Conservation (phyloP, 2,888 invertebrate genomes). For the Campoletis raptor region DNA sequence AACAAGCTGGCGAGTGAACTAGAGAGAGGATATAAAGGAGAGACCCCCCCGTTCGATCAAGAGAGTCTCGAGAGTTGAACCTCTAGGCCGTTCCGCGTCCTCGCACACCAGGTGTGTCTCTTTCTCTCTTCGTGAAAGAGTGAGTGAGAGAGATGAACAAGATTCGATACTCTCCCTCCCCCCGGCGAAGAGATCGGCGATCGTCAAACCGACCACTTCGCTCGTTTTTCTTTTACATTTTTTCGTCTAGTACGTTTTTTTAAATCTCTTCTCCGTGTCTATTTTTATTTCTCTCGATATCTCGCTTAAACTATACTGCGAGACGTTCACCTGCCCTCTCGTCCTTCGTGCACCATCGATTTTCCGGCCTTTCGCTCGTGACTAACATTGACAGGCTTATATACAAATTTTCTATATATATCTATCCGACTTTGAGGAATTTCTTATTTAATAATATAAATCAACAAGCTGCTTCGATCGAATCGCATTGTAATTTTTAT, state of each 20-base stretch:
- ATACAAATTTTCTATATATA: slow-evolving; percentile 15
- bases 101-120: slow-evolving; percentile 82
- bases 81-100: slow-evolving; percentile 84
- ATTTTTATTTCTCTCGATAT: slow-evolving; percentile 34
- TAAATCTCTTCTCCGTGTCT: slow-evolving; percentile 41
- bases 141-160: slow-evolving; percentile 29
- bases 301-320: slow-evolving; percentile 38
- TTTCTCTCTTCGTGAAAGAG: slow-evolving; percentile 71
- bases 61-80: slow-evolving; percentile 72
- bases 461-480: slow-evolving; percentile 7
- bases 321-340: slow-evolving; percentile 67
- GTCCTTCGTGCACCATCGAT: slow-evolving; percentile 69
- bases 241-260: slow-evolving; percentile 25
- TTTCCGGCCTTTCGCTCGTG: slow-evolving; percentile 65
- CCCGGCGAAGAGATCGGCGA: slow-evolving; percentile 69
- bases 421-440: not conserved
- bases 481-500: slow-evolving; percentile 14
- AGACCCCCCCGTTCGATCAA: slow-evolving; percentile 31
- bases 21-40: slow-evolving; percentile 55
- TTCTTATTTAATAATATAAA: slow-evolving; percentile 8
- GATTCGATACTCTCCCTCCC: slow-evolving; percentile 69
- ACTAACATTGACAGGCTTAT: slow-evolving; percentile 9
- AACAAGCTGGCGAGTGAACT: slow-evolving; percentile 38
- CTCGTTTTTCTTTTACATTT: slow-evolving; percentile 45
- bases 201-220: slow-evolving; percentile 65